phyloP scores from a whole-genome alignment of 2,113 vertebrate genomes.

The Lathamus discolor region DNA sequence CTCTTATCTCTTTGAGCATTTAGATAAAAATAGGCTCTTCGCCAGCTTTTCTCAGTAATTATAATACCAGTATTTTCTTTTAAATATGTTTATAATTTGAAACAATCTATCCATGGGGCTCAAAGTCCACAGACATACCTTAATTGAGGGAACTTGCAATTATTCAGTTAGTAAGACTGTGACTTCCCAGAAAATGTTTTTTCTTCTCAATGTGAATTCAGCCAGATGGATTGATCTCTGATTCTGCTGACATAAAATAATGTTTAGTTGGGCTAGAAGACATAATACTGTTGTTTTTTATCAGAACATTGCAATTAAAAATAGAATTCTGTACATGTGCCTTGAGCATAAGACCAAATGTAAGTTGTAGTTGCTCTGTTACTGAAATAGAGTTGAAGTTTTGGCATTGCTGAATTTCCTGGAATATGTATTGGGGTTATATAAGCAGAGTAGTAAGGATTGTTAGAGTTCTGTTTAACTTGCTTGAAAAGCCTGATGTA shows the following conservation, averaged over 20 bases:
- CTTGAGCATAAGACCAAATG: background rate
- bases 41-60: background rate
- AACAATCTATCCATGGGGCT: background rate
- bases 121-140: background rate
- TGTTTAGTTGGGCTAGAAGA: background rate
- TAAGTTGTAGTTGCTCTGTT: background rate
- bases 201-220: background rate
- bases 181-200: background rate
- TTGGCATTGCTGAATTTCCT: background rate
- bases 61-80: background rate
- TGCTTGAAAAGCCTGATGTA: background rate
- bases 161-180: background rate
- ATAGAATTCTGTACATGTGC: background rate
- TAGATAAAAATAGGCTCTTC: background rate
- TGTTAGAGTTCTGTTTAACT: background rate
- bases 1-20: background rate
- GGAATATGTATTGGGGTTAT: background rate
- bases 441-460: background rate
- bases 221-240: background rate
- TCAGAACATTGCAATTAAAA: background rate
- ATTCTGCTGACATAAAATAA: background rate
- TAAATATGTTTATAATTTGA: background rate
- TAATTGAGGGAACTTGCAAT: background rate
- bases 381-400: background rate
- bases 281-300: background rate